These are phyloP conservation scores for Carapus acus DNA, from an alignment of 2,797 vertebrate species.

Conservation along the genomic window DNA sequence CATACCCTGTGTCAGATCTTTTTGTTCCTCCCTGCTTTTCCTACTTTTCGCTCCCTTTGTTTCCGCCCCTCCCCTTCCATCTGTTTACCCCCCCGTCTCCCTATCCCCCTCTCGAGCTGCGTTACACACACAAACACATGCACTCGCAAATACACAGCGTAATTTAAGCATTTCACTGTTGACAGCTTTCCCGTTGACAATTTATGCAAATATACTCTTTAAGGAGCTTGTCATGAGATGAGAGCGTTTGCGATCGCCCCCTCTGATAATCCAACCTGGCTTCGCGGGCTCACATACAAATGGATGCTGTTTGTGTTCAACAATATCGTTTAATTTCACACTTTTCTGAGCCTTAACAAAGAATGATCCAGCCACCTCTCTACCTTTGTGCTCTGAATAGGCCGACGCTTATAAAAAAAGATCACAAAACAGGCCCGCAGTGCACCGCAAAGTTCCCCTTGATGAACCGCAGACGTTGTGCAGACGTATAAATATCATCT, in stretches of 20 bases:
- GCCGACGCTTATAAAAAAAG: conserved; percentile 25
- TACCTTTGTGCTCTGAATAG: conserved; percentile 56
- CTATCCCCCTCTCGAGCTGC: no score
- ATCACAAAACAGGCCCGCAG: conserved; percentile 36
- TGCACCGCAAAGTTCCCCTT: conserved; percentile 17
- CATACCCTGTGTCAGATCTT: no score
- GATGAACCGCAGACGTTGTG: conserved; percentile 42
- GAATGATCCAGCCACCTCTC: conserved; percentile 50
- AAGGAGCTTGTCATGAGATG: conserved; percentile 35
- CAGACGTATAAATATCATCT: conserved; percentile 16
- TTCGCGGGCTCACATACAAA: conserved; percentile 47
- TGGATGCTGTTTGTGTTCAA: conserved; percentile 41
- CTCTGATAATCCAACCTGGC: conserved; percentile 49
- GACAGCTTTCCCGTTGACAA: conserved; percentile 43
- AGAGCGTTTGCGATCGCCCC: conserved; percentile 26
- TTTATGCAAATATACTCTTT: conserved; percentile 37
- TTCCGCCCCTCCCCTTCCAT: not conserved
- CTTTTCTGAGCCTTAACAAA: conserved; percentile 58
- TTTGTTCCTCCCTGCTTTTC: no score
- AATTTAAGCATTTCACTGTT: conserved; percentile 19
- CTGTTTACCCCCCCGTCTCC: not conserved
- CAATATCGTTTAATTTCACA: conserved; percentile 64
- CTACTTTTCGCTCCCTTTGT: no score
- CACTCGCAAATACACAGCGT: no score
- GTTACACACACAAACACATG: conserved; percentile 9